Conservation (phyloP, 2,797 vertebrate species). For the Chelon auratus region DNA sequence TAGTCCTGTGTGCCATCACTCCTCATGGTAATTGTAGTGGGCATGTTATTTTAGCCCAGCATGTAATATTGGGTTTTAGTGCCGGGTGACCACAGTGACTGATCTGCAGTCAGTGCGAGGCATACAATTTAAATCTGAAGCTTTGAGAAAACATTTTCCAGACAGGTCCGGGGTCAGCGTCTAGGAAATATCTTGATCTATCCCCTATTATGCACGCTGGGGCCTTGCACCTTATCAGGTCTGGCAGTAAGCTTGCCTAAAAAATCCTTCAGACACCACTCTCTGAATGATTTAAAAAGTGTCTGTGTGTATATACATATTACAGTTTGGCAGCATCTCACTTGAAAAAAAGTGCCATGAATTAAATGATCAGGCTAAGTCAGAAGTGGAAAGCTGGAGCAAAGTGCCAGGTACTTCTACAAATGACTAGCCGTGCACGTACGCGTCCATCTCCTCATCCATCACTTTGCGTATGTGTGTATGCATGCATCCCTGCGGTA, state of each 20-base stretch:
- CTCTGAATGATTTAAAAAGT: slow-evolving; percentile 44
- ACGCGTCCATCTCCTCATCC: slow-evolving; percentile 6
- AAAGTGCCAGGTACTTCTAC: slow-evolving; percentile 45
- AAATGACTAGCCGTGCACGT: slow-evolving; percentile 6
- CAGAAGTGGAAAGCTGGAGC: slow-evolving; percentile 44
- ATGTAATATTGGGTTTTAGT: slow-evolving; percentile 57
- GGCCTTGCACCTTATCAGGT: slow-evolving; percentile 48
- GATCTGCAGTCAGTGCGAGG: slow-evolving; percentile 43
- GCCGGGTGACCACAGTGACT: slow-evolving; percentile 46
- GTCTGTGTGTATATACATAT: slow-evolving; percentile 6
- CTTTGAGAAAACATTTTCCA: slow-evolving; percentile 44
- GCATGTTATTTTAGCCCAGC: slow-evolving; percentile 63
- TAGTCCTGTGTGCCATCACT: slow-evolving; percentile 51
- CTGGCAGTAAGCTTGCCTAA: slow-evolving; percentile 32
- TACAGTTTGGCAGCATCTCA: slow-evolving; percentile 38
- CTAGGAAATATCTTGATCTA: slow-evolving; percentile 52
- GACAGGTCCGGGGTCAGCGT: slow-evolving; percentile 53
- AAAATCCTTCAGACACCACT: slow-evolving; percentile 44
- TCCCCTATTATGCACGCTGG: slow-evolving; percentile 43
- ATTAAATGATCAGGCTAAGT: slow-evolving; percentile 51
- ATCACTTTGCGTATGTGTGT: slow-evolving; percentile 19
- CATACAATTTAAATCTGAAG: slow-evolving; percentile 57
- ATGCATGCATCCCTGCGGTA: slow-evolving; percentile 28
- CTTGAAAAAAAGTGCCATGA: slow-evolving; percentile 47
- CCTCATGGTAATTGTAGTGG: slow-evolving; percentile 65